Conservation (phyloP, 1,140 invertebrate genomes). For the Nixonia krombeini region DNA sequence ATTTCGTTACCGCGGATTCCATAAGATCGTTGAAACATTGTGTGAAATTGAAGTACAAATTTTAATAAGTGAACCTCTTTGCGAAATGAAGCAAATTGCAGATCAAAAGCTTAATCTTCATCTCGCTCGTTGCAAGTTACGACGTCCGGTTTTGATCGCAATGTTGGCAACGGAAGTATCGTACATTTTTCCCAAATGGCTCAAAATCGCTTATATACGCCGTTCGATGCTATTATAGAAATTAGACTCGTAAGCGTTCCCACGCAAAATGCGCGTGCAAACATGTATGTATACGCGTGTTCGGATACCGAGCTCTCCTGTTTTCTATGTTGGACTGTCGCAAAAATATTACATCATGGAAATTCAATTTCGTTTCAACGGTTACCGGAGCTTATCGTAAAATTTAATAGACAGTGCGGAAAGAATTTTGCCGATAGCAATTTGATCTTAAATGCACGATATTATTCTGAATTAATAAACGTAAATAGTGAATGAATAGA, state of each 20-base stretch:
- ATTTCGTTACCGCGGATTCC: no score
- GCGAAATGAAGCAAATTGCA: not conserved
- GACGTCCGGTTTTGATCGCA: conserved; percentile 27
- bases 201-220: conserved; percentile 39
- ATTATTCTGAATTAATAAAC: no score
- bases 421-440: no score
- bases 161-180: conserved; percentile 30
- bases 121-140: conserved; percentile 16
- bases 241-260: conserved; percentile 38
- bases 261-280: conserved; percentile 35
- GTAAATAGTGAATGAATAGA: no score
- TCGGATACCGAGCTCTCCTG: conserved; percentile 25
- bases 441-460: no score
- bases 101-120: not conserved
- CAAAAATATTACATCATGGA: no score
- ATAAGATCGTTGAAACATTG: no score
- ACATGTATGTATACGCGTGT: conserved; percentile 35
- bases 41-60: no score
- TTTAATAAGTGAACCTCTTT: no score
- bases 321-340: conserved; percentile 12
- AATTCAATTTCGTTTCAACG: no score
- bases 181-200: conserved; percentile 34
- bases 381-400: no score
- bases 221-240: conserved; percentile 40
- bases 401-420: no score